Evolutionary conservation across 2,113 vertebrate genomes (phyloP), one percentile per base, ranked within the genome.

Genomic region (Smithornis capensis): DNA sequence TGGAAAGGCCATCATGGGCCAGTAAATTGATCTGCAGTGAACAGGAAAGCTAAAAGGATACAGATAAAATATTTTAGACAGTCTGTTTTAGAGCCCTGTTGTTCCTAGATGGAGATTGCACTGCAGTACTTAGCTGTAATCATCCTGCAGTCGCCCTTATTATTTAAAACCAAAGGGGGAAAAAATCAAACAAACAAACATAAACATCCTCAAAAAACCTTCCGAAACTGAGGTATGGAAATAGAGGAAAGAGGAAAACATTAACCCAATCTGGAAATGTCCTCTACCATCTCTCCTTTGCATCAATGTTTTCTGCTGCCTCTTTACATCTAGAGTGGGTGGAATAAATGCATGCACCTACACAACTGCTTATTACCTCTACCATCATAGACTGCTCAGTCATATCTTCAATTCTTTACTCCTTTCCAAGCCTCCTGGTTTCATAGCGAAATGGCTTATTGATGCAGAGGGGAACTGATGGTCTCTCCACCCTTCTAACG

Each of bases 401-500:
- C 55, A 27, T 64, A 33, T 29, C 38, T 88, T 47, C 60, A 33
- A 52, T 28, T 67, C 81, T 55, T 76, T 31, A 1, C 14, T 63
- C 27, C 35, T 53, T 71, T 63, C 42, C 37, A 38, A 75, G 22
- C 7, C n/a, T 75, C 57, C 76, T n/a, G 7, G 31, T 40, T 49
- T 33, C 19, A 22, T 0, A n/a, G 27, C 17, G 23, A 70, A 85
- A 40, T 18, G 0, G 2, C 49, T 60, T 65, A 19, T 28, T 40
- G 33, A 31, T 19, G 49, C 0, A 0, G 35, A 90, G 59, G 33
- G 42, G 38, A 87, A 24, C 15, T 52, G 59, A 52, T 52, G 55
- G 29, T n/a, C 56, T 77, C 15, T 53, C 19, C n/a, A 53, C 0
- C 0, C 21, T 77, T 73, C 27, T n/a, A 7, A 12, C 1, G 0